Percentiles rank a stretch among this genome's conserved stretches.
Evolutionary conservation across 2,888 invertebrate genomes (phyloP).

Genomic region (Heteromurus nitidus): DNA sequence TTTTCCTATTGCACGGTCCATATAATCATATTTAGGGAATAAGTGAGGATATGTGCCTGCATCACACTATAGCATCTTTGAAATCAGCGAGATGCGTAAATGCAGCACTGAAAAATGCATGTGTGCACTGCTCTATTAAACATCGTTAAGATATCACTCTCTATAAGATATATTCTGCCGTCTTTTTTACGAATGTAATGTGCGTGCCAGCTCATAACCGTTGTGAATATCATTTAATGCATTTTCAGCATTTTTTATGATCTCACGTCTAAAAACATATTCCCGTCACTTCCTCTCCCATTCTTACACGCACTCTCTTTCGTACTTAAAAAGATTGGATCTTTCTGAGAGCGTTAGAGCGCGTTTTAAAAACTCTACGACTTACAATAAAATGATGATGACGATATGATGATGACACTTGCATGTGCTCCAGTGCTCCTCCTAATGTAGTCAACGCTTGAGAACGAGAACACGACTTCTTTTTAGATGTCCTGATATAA

Average conservation of each 20-base stretch:
- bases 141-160: neutral
- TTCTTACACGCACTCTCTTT: neutral
- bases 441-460: neutral
- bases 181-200: neutral
- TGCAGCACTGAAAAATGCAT: conserved; percentile 1
- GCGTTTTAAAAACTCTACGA: neutral
- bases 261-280: conserved; percentile 39
- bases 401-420: conserved; percentile 16
- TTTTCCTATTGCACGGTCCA: conserved; percentile 9
- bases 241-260: conserved; percentile 35
- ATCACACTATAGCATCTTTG: neutral
- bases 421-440: conserved; percentile 1
- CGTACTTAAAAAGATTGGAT: conserved; percentile 19
- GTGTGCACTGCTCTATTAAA: conserved; percentile 8
- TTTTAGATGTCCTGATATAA: neutral
- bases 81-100: neutral
- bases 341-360: neutral
- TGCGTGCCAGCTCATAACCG: conserved; percentile 45
- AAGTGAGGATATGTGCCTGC: conserved; percentile 23
- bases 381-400: neutral
- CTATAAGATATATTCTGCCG: neutral
- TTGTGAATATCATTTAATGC: conserved; percentile 46
- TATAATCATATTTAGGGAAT: conserved; percentile 23
- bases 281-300: conserved; percentile 23
- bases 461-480: neutral